These are phyloP conservation scores for Pterois miles DNA, from an alignment of 2,797 vertebrate species.

Conservation along the genomic window DNA sequence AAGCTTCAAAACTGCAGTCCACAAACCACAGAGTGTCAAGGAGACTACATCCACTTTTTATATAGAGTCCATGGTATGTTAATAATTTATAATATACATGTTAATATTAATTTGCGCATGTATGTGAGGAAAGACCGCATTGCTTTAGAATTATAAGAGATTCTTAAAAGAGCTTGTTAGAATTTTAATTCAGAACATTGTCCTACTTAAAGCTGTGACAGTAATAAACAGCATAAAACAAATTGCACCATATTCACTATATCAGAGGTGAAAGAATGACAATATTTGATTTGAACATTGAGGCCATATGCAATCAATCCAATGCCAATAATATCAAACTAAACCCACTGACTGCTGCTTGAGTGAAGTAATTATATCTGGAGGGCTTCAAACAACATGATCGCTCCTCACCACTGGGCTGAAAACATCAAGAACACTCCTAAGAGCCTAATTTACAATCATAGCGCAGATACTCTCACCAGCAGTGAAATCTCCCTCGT, in stretches of 20 bases:
- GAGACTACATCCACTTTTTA: background rate
- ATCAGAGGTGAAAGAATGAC: background rate
- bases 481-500: slow-evolving; percentile 8
- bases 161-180: too few relatives aligned
- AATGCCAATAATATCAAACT: background rate
- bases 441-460: slow-evolving; percentile 50
- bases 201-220: background rate
- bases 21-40: background rate
- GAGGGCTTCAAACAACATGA: slow-evolving; percentile 29
- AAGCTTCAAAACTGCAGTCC: background rate
- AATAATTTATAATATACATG: background rate
- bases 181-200: background rate
- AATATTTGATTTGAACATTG: slow-evolving; percentile 4
- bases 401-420: slow-evolving; percentile 4
- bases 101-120: background rate
- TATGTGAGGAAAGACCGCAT: background rate
- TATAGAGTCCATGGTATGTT: background rate
- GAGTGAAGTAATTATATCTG: slow-evolving; percentile 30
- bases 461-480: background rate
- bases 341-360: background rate
- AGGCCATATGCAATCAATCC: background rate
- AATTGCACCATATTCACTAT: background rate
- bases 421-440: slow-evolving; percentile 14
- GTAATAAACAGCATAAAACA: background rate
- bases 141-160: background rate